phyloP scores from a whole-genome alignment of 2,888 invertebrate genomes.

The Catotricha subobsoleta region DNA sequence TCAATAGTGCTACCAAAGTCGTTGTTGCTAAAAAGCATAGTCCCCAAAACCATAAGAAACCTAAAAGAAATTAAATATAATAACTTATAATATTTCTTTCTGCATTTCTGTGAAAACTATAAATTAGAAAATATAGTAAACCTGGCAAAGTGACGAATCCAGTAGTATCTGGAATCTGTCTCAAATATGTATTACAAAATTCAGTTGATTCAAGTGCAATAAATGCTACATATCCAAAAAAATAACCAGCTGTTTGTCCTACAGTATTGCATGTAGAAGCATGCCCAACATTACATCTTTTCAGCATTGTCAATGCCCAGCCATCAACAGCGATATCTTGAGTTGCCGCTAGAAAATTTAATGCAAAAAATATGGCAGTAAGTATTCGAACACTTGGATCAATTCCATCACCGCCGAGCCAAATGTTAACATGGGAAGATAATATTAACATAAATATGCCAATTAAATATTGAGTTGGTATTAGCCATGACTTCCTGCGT shows the following conservation, averaged over 20 bases:
- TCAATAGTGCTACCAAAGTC: conserved; percentile 73
- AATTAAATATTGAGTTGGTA: conserved; percentile 83
- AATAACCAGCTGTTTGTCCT: conserved; percentile 95
- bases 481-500: conserved; percentile 85
- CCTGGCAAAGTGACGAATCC: conserved; percentile 53
- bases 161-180: conserved; percentile 45
- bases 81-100: background rate
- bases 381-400: conserved; percentile 58
- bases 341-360: conserved; percentile 95
- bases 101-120: background rate
- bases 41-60: conserved; percentile 92
- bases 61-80: conserved; percentile 24
- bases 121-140: conserved; percentile 12
- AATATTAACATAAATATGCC: conserved; percentile 79
- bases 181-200: conserved; percentile 86
- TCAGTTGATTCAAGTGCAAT: conserved; percentile 88
- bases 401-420: conserved; percentile 45
- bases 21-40: conserved; percentile 79
- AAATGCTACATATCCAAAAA: conserved; percentile 91
- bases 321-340: conserved; percentile 99
- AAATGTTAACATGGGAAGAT: conserved; percentile 53
- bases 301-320: conserved; percentile 98
- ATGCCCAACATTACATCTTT: conserved; percentile 92
- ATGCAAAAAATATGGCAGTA: conserved; percentile 69
- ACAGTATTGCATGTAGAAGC: conserved; percentile 98